Conservation (phyloP, 1,140 invertebrate genomes). For the Camponotus vicinus region DNA sequence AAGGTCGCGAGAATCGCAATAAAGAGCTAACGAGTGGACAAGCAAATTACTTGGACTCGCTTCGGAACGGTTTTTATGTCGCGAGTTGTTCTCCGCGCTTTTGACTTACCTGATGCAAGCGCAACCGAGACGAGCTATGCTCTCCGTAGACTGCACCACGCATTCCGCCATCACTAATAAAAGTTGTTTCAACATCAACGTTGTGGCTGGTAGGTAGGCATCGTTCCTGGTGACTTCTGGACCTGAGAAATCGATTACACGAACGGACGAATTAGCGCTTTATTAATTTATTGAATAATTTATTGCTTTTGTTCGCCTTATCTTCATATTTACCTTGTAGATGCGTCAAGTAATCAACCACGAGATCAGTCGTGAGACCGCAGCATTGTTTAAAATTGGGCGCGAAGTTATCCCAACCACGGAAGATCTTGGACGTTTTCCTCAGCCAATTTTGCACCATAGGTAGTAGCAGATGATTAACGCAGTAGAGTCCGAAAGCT, state of each 20-base stretch:
- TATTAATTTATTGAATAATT: neutral
- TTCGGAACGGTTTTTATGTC: constrained; percentile 55
- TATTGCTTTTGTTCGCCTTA: neutral
- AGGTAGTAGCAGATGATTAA: constrained; percentile 95
- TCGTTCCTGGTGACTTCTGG: constrained; percentile 80
- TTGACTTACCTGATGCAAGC: constrained; percentile 92
- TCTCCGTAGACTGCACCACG: constrained; percentile 95
- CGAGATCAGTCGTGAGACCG: constrained; percentile 95
- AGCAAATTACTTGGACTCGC: constrained; percentile 50
- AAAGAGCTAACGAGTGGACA: constrained; percentile 47
- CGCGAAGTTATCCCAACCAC: constrained; percentile 91
- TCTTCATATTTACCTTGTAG: constrained; percentile 85
- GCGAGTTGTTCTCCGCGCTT: neutral
- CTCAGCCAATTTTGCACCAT: constrained; percentile 96
- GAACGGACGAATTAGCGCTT: neutral
- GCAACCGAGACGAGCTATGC: constrained; percentile 95
- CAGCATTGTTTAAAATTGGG: constrained; percentile 97
- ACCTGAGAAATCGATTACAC: constrained; percentile 70
- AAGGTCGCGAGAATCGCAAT: constrained; percentile 56
- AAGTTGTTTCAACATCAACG: constrained; percentile 94
- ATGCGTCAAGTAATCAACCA: constrained; percentile 93
- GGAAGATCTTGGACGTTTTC: constrained; percentile 89
- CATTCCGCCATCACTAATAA: constrained; percentile 96
- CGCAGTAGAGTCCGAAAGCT: constrained; percentile 95
- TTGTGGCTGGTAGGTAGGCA: constrained; percentile 86